These are phyloP conservation scores for Lepidocyrtoides sp. DNA, from an alignment of 2,888 invertebrate genomes.

Conservation along the genomic window DNA sequence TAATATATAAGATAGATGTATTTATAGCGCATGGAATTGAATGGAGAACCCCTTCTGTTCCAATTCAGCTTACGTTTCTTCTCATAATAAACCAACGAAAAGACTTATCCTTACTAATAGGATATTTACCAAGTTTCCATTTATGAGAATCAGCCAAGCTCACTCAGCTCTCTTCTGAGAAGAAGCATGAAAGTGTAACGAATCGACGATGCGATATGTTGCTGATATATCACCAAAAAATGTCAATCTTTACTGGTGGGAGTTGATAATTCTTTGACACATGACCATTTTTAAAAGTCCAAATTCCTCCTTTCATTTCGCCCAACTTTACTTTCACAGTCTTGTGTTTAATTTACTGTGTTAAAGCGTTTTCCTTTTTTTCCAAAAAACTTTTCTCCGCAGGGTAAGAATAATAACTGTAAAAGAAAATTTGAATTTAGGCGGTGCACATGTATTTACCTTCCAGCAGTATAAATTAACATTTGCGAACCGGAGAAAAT, in stretches of 20 bases:
- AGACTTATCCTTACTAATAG: constrained; percentile 37
- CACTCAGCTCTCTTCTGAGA: background rate
- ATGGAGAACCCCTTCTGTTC: constrained; percentile 29
- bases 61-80: constrained; percentile 27
- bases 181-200: constrained; percentile 59
- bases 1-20: too few species aligned
- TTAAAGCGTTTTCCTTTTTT: constrained; percentile 6
- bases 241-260: constrained; percentile 56
- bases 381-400: background rate
- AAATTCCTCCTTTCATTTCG: background rate
- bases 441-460: background rate
- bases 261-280: constrained; percentile 54
- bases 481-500: too few species aligned
- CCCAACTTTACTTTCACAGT: background rate
- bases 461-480: too few species aligned
- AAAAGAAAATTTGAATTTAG: background rate
- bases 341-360: constrained; percentile 33
- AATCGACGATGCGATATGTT: constrained; percentile 51
- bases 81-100: background rate
- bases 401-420: background rate
- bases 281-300: constrained; percentile 53
- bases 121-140: constrained; percentile 55
- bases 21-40: background rate
- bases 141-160: constrained; percentile 2
- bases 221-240: constrained; percentile 60